Evolutionary conservation across 2,888 invertebrate species (phyloP).

Genomic region (Meganola albula): DNA sequence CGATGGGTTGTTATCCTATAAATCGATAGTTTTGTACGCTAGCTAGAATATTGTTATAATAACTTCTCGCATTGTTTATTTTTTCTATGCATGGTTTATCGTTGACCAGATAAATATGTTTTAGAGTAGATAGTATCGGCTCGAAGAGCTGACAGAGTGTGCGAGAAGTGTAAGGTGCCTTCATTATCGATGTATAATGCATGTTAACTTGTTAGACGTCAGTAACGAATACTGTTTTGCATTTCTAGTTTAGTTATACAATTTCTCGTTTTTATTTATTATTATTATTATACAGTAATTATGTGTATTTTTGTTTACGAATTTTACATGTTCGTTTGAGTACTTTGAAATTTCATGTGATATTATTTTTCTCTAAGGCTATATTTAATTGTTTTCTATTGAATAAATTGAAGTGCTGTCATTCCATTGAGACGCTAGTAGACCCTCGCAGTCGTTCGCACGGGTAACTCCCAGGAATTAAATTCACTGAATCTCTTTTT

Average conservation of each 20-base stretch:
- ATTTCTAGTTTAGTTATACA: slow-evolving; percentile 74
- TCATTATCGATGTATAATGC: slow-evolving; percentile 55
- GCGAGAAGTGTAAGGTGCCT: slow-evolving; percentile 60
- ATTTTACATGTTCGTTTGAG: slow-evolving; percentile 62
- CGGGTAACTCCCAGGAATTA: slow-evolving; percentile 25
- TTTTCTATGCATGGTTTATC: slow-evolving; percentile 70
- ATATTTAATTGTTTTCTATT: slow-evolving; percentile 47
- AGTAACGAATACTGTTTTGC: slow-evolving; percentile 64
- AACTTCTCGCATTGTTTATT: slow-evolving; percentile 36
- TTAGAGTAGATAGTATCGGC: slow-evolving; percentile 38
- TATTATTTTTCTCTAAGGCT: slow-evolving; percentile 68
- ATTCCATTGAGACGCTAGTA: slow-evolving; percentile 47
- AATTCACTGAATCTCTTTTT: slow-evolving; percentile 56
- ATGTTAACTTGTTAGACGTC: slow-evolving; percentile 60
- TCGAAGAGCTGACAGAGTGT: slow-evolving; percentile 12
- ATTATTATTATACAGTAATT: slow-evolving; percentile 67
- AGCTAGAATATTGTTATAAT: slow-evolving; percentile 47
- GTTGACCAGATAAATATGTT: slow-evolving; percentile 64
- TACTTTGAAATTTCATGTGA: slow-evolving; percentile 73
- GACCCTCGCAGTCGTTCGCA: slow-evolving; percentile 18
- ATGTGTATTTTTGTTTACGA: slow-evolving; percentile 67
- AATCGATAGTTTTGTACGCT: slow-evolving; percentile 60
- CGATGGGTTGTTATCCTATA: slow-evolving; percentile 41
- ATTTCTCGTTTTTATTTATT: slow-evolving; percentile 70
- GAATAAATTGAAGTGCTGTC: slow-evolving; percentile 46